Evolutionary conservation across 2,797 vertebrate species (phyloP).

Genomic region (Ctenochaetus hawaiiensis): DNA sequence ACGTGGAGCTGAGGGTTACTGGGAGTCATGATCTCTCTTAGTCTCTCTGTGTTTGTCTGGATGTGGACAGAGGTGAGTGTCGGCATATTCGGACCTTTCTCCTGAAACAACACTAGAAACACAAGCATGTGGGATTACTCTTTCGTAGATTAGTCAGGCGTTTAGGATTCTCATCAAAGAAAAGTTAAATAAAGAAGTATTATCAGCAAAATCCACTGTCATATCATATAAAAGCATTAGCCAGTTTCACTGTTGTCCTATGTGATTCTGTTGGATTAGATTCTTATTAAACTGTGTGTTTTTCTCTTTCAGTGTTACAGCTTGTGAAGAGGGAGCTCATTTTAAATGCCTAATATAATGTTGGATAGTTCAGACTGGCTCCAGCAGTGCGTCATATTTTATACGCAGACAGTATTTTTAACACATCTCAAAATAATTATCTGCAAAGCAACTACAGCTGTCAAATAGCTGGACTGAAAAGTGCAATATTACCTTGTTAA

Average conservation of each 20-base stretch:
- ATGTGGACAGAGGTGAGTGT: neutral
- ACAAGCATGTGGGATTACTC: neutral
- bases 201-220: neutral
- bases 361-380: neutral
- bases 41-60: neutral
- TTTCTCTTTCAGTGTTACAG: constrained; percentile 2
- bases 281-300: neutral
- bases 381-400: neutral
- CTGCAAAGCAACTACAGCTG: neutral
- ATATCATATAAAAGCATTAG: constrained; percentile 5
- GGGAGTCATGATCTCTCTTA: constrained; percentile 14
- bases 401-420: neutral
- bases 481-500: neutral
- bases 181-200: neutral
- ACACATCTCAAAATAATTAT: neutral
- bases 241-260: neutral
- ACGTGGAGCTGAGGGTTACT: constrained; percentile 23
- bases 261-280: neutral
- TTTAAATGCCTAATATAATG: constrained; percentile 5
- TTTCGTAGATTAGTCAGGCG: neutral
- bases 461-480: neutral
- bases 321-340: neutral
- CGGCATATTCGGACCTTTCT: neutral
- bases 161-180: neutral
- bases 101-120: neutral